Percentiles rank a stretch among this genome's conserved stretches.
These are phyloP conservation scores for Hormaphis cornu DNA, from an alignment of 1,140 invertebrate species.

Conservation along the genomic window DNA sequence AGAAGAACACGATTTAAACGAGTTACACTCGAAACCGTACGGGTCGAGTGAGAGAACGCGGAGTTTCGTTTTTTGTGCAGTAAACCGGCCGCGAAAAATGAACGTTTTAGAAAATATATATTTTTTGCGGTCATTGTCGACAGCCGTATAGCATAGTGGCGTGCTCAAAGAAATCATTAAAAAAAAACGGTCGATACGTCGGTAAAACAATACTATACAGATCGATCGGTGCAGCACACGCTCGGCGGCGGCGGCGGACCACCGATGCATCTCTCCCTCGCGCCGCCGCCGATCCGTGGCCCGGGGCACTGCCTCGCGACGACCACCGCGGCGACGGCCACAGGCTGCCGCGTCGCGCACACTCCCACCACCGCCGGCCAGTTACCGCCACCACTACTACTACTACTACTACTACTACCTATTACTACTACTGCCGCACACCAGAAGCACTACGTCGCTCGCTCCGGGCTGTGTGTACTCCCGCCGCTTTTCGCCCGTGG, in stretches of 20 bases:
- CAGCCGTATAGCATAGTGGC: too few relatives aligned
- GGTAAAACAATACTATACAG: too few relatives aligned
- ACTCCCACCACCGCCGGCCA: conserved; percentile 4
- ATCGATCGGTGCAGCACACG: not conserved
- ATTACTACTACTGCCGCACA: not conserved
- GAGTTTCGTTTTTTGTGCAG: too few relatives aligned
- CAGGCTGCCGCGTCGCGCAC: conserved; percentile 18
- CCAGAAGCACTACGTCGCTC: conserved; percentile 16
- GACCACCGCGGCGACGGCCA: conserved; percentile 4
- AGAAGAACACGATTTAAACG: too few relatives aligned
- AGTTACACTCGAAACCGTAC: too few relatives aligned
- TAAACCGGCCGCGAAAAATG: too few relatives aligned
- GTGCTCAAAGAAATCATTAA: too few relatives aligned
- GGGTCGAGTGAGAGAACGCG: too few relatives aligned
- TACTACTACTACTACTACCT: not conserved
- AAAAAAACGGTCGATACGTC: too few relatives aligned
- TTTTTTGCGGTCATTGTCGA: too few relatives aligned
- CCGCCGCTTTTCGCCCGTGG: conserved; percentile 30
- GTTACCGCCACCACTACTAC: not conserved
- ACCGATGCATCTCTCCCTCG: not conserved
- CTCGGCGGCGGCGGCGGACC: not conserved
- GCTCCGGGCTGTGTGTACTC: conserved; percentile 22
- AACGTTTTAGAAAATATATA: too few relatives aligned
- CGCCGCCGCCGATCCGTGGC: not conserved
- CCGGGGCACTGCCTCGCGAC: conserved; percentile 17